Base-by-base conservation (phyloP, 2,113 vertebrate genomes). In the Pelvicachromis taeniatus region DNA sequence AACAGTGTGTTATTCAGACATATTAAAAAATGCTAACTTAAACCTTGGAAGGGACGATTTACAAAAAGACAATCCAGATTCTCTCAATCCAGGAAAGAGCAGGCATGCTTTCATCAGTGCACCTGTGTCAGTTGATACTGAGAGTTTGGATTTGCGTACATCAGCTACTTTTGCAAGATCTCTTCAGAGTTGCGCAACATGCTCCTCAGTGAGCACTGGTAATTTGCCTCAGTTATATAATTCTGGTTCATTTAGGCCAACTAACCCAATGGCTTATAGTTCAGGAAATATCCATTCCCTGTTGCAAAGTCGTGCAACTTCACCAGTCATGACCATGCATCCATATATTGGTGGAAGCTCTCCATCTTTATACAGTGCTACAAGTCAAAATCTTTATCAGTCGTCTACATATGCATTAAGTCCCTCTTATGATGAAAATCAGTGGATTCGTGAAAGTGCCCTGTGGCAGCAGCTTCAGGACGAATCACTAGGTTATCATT, bases 81-180 rank as follows among this genome's bases (percentile, higher is more conserved):
- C 35, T 56, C 13, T 87, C 2, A 87, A 78, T 88, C 90, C 80
- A 84, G 61, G 65, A 35, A 86, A 86, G 16, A 93, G 79, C 9
- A 91, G 86, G 55, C 89, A 94, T 13, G 81, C 90, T 83, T 78
- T 89, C 14, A 77, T 91, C 4, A 53, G 75, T 78, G n/a, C 81
- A 50, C 88, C 94, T 53, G 89, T 90, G 3, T 90, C 90, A 63
- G 84, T 87, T 77, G 88, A 94, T 40, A 48, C 82, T 45, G 92
- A 92, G n/a, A 95, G 93, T 94, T 92, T 96, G 84, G 95, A 96
- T 85, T 90, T 96, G 53, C 95, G 95, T 90, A 96, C 95, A 19
- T 92, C 94, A 21, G 85, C 91, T 68, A 93, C 94, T 87, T 94
- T 94, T 93, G 90, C 90, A 61, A 93, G 94, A 86, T 94, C 95